Evolutionary conservation across 2,113 vertebrate species (phyloP).

Genomic region (Cyanoderma ruficeps): DNA sequence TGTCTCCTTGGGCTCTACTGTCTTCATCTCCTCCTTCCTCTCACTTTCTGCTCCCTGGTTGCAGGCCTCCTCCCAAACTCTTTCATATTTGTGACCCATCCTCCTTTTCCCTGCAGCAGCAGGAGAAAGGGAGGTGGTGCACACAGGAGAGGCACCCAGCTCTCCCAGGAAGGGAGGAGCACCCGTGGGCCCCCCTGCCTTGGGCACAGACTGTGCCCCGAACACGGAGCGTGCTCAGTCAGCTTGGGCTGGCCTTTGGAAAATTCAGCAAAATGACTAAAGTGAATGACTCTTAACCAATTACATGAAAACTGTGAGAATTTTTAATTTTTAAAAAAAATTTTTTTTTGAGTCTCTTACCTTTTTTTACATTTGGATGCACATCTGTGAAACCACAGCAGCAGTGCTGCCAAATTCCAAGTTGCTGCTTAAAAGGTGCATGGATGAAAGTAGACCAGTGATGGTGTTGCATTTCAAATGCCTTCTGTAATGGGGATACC

Average conservation of each 20-base stretch:
- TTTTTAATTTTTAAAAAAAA: neutral
- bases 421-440: neutral
- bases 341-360: neutral
- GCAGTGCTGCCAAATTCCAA: neutral
- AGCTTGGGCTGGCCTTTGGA: neutral
- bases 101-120: neutral
- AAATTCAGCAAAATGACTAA: neutral
- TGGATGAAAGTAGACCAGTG: neutral
- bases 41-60: neutral
- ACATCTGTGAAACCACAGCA: slow-evolving; percentile 4
- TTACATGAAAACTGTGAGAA: neutral
- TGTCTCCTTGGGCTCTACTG: neutral
- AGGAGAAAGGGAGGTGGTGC: neutral
- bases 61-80: neutral
- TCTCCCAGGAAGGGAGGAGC: neutral
- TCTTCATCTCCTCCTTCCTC: neutral
- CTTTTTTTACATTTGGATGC: neutral
- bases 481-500: neutral
- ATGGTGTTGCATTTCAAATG: neutral
- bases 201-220: fast-evolving
- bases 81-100: neutral
- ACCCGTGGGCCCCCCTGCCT: neutral
- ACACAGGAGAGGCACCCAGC: neutral
- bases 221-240: fast-evolving
- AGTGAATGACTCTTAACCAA: neutral